Evolutionary conservation across 2,797 vertebrate species (phyloP).

Genomic region (Numenius phaeopus): DNA sequence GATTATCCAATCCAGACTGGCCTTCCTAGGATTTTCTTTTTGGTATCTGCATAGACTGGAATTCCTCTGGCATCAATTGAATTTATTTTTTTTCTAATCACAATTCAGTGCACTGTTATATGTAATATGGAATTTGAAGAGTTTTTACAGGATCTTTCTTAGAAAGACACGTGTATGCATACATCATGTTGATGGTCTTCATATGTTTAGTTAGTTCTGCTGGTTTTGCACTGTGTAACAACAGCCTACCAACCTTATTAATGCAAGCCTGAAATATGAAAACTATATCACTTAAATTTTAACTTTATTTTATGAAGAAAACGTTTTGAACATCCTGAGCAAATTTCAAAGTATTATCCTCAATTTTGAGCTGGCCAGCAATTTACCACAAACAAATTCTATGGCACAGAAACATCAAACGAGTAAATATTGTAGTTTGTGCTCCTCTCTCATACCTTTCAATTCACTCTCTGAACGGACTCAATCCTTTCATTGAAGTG

Average conservation of each 20-base stretch:
- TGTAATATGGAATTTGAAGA: not conserved
- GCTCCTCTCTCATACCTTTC: not conserved
- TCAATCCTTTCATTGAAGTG: constrained; percentile 2
- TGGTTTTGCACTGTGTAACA: not conserved
- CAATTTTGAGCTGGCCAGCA: not conserved
- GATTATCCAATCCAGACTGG: not conserved
- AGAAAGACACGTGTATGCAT: not conserved
- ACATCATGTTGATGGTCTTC: not conserved
- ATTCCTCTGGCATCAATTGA: not conserved
- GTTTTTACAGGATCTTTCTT: not conserved
- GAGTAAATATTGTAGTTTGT: not conserved
- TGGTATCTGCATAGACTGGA: not conserved
- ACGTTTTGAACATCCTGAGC: not conserved
- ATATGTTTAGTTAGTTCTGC: not conserved
- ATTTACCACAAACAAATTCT: not conserved
- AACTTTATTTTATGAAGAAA: not conserved
- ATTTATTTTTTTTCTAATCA: not conserved
- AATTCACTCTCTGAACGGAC: not conserved
- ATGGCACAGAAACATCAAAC: not conserved
- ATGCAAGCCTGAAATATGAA: not conserved
- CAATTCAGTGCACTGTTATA: not conserved
- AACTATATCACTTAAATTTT: not conserved
- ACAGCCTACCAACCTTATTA: not conserved
- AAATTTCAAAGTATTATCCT: not conserved
- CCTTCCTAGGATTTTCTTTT: not conserved